Conservation (phyloP, 2,113 vertebrate genomes). For the Alethe castanea region DNA sequence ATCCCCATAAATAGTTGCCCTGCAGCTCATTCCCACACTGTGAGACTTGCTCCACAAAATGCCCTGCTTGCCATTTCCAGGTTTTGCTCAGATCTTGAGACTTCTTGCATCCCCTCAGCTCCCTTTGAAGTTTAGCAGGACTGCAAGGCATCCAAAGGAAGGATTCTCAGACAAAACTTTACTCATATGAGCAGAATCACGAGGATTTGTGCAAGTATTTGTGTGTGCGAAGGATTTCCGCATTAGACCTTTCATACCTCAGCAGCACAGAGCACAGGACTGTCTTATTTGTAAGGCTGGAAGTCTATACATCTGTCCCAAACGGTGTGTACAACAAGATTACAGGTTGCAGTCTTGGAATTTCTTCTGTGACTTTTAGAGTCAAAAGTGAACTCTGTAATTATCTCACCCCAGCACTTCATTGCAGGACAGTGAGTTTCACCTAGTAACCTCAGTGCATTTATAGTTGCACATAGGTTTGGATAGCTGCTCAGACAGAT, state of each 20-base stretch:
- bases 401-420: rapidly evolving
- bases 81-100: background rate
- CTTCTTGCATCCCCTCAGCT: background rate
- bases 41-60: background rate
- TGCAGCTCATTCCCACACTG: background rate
- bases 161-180: background rate
- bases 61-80: rapidly evolving
- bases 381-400: background rate
- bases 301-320: background rate
- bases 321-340: rapidly evolving
- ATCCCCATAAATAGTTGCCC: background rate
- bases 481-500: background rate
- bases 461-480: rapidly evolving
- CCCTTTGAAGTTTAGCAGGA: background rate
- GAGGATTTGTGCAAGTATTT: background rate
- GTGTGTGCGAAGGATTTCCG: background rate
- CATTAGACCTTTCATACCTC: background rate
- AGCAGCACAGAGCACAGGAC: background rate
- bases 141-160: background rate
- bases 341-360: background rate
- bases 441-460: background rate
- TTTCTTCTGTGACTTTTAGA: background rate
- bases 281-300: background rate
- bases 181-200: background rate
- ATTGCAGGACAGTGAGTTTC: background rate